Percentiles rank a stretch among this genome's conserved stretches.
phyloP scores from a whole-genome alignment of 2,113 vertebrate genomes.

The Sigmodon hispidus region DNA sequence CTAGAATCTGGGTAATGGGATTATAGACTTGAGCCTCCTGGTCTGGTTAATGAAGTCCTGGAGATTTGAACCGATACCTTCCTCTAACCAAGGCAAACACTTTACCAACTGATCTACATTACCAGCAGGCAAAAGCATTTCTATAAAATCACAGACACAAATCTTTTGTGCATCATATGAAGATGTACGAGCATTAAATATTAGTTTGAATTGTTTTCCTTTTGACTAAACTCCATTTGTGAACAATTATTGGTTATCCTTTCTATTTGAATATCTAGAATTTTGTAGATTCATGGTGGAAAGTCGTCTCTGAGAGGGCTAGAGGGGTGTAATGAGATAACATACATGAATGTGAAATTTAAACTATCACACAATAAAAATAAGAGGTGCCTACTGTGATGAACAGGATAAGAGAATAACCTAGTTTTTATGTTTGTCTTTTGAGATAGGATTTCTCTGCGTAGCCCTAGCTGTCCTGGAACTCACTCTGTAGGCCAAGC shows the following conservation, averaged over 20 bases:
- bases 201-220: conserved; percentile 44
- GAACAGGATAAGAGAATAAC: background rate
- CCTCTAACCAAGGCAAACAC: background rate
- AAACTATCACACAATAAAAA: background rate
- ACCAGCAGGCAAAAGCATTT: conserved; percentile 20
- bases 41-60: background rate
- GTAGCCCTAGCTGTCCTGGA: background rate
- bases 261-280: conserved; percentile 10
- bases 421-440: background rate
- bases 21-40: background rate
- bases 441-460: background rate
- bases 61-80: background rate
- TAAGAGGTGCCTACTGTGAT: background rate
- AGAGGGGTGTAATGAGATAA: background rate
- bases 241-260: background rate
- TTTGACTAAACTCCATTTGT: background rate
- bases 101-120: background rate
- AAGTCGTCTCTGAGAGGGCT: background rate
- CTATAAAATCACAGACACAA: conserved; percentile 45
- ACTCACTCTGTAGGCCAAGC: background rate
- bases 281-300: conserved; percentile 22
- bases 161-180: conserved; percentile 26
- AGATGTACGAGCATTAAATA: conserved; percentile 27
- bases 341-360: background rate
- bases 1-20: too few relatives aligned